Percentiles rank a stretch among this genome's conserved stretches.
phyloP scores from a whole-genome alignment of 2,797 vertebrate species.

The Hipposideros larvatus region DNA sequence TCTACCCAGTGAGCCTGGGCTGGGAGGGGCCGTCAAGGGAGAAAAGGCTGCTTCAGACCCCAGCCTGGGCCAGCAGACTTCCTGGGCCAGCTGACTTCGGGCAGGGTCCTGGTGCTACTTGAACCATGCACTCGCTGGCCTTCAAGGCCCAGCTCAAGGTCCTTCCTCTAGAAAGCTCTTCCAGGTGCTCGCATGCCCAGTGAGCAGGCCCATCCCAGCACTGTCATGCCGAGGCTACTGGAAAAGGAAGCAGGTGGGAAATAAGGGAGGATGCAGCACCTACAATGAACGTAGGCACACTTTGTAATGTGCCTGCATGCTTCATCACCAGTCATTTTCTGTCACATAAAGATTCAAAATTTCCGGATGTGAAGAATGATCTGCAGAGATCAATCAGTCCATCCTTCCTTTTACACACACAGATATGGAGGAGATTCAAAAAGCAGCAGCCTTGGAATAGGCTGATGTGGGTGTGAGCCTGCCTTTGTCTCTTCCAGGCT shows the following conservation, averaged over 20 bases:
- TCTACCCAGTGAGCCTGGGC: conserved; percentile 36
- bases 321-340: neutral
- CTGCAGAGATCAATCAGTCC: neutral
- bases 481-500: conserved; percentile 15
- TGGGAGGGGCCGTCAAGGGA: neutral
- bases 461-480: neutral
- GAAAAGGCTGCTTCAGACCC: neutral
- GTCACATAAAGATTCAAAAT: neutral
- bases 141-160: neutral
- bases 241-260: neutral
- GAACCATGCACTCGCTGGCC: neutral
- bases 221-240: neutral
- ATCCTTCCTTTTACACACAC: neutral
- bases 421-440: neutral
- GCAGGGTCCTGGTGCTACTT: neutral
- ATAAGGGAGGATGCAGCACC: neutral
- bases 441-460: neutral
- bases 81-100: neutral
- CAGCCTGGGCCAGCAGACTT: neutral
- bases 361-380: neutral
- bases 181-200: neutral
- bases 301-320: neutral
- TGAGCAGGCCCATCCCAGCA: neutral
- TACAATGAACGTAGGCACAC: neutral
- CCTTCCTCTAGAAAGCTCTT: conserved; percentile 22